Evolutionary conservation across 2,113 vertebrate species (phyloP).

Genomic region (Climacteris rufus): DNA sequence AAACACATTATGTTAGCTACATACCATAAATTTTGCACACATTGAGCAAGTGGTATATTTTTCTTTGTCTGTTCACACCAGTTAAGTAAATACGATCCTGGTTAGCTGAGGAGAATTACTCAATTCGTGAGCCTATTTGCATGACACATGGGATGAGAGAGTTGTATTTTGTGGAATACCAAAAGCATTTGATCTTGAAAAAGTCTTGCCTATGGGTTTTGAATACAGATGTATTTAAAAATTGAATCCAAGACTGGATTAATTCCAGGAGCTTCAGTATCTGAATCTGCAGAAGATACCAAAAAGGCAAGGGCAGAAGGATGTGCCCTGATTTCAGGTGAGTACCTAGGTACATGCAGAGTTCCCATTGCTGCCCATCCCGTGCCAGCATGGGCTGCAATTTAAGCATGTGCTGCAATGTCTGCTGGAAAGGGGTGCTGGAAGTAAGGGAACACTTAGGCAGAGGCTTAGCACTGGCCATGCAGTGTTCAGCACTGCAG

Average conservation of each 20-base stretch:
- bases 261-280: background rate
- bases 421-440: background rate
- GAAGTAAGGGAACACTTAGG: background rate
- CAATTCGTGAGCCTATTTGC: background rate
- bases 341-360: background rate
- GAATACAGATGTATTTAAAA: background rate
- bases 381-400: background rate
- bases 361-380: background rate
- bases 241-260: background rate
- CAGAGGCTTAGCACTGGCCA: background rate
- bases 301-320: background rate
- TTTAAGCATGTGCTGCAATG: background rate
- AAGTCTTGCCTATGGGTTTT: background rate
- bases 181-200: constrained; percentile 9
- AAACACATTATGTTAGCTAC: constrained; percentile 44
- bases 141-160: constrained; percentile 12
- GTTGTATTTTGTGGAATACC: background rate
- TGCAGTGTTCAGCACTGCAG: background rate
- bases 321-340: background rate
- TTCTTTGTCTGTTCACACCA: constrained; percentile 50
- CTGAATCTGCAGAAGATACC: background rate
- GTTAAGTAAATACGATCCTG: constrained; percentile 51
- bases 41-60: constrained; percentile 32
- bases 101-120: constrained; percentile 19
- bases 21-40: constrained; percentile 48